phyloP scores from a whole-genome alignment of 1,140 invertebrate species.

The Neocloeon triangulifer region DNA sequence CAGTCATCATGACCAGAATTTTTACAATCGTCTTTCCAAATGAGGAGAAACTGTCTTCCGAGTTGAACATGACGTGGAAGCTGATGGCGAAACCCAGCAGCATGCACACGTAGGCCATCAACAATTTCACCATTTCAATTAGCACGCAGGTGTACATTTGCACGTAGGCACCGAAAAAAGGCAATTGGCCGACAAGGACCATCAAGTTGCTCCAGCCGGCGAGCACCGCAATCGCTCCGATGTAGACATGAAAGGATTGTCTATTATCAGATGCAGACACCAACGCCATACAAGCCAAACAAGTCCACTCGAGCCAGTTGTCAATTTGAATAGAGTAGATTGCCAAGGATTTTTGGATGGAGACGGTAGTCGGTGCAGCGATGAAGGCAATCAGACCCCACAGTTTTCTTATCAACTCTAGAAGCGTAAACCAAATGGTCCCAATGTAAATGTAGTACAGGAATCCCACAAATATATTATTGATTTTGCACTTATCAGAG shows the following conservation, averaged over 20 bases:
- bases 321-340: slow-evolving; percentile 61
- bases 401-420: slow-evolving; percentile 51
- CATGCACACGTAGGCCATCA: slow-evolving; percentile 61
- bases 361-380: no score
- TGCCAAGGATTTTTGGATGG: slow-evolving; percentile 45
- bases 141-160: slow-evolving; percentile 71
- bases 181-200: slow-evolving; percentile 62
- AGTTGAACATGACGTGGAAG: slow-evolving; percentile 66
- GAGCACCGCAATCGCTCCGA: slow-evolving; percentile 59
- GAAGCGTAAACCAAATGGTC: slow-evolving; percentile 43
- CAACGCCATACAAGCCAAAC: slow-evolving; percentile 56
- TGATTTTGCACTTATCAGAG: no score
- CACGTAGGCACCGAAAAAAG: slow-evolving; percentile 64
- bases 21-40: slow-evolving; percentile 58
- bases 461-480: no score
- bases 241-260: slow-evolving; percentile 25
- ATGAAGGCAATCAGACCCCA: no score
- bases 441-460: no score
- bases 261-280: slow-evolving; percentile 17
- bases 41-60: slow-evolving; percentile 51
- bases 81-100: slow-evolving; percentile 66
- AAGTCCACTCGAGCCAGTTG: slow-evolving; percentile 63
- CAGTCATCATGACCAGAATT: slow-evolving; percentile 75
- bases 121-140: slow-evolving; percentile 59
- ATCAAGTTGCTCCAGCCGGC: slow-evolving; percentile 70